Conservation (phyloP, 2,797 vertebrate genomes). For the Helicolenus hilgendorfi region DNA sequence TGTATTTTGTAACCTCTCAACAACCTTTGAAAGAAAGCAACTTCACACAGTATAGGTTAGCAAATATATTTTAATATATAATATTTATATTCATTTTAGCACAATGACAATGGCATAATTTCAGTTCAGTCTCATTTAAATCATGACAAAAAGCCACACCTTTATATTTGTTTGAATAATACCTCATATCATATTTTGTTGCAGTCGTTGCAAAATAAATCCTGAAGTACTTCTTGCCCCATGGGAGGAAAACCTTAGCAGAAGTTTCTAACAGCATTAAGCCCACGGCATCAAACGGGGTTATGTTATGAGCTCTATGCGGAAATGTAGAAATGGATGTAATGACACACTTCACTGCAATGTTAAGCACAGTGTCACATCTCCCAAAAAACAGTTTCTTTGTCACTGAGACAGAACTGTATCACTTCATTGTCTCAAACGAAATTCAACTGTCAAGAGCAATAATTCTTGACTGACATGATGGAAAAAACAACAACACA, state of each 20-base stretch:
- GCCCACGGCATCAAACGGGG: slow-evolving; percentile 62
- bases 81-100: slow-evolving; percentile 92
- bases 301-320: slow-evolving; percentile 27
- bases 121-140: slow-evolving; percentile 88
- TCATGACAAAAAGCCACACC: slow-evolving; percentile 87
- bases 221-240: slow-evolving; percentile 58
- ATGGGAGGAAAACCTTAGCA: slow-evolving; percentile 55
- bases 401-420: background rate
- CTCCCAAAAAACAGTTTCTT: background rate
- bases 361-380: slow-evolving; percentile 17
- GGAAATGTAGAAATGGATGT: slow-evolving; percentile 12
- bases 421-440: background rate
- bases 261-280: slow-evolving; percentile 78
- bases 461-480: background rate
- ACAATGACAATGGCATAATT: slow-evolving; percentile 91
- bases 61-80: slow-evolving; percentile 94
- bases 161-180: slow-evolving; percentile 65
- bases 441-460: background rate
- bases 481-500: slow-evolving; percentile 6
- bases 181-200: slow-evolving; percentile 62
- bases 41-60: slow-evolving; percentile 80
- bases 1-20: background rate
- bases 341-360: background rate
- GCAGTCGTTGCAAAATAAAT: slow-evolving; percentile 73
- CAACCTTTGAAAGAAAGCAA: slow-evolving; percentile 1